These are phyloP conservation scores for Lycocerus yunnanus DNA, from an alignment of 2,888 invertebrate species.

Conservation along the genomic window DNA sequence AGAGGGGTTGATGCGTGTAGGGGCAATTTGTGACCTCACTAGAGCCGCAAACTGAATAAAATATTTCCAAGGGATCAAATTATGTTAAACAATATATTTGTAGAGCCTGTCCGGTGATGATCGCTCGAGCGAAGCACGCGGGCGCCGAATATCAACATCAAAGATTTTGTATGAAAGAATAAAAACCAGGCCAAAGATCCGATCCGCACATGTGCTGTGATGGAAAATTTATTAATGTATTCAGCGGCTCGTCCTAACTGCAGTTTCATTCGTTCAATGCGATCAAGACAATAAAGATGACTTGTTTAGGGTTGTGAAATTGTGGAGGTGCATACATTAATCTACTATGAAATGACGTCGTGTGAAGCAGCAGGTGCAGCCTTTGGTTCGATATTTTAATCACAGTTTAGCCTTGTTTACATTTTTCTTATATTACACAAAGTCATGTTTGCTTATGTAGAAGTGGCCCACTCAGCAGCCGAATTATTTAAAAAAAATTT, in stretches of 20 bases:
- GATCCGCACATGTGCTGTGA: neutral
- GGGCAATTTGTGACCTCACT: constrained; percentile 22
- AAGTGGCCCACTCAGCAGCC: neutral
- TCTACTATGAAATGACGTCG: constrained; percentile 8
- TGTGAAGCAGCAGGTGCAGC: constrained; percentile 19
- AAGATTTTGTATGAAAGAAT: neutral
- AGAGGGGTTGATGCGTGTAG: constrained; percentile 20
- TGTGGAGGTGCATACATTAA: constrained; percentile 20
- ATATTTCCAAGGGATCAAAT: constrained; percentile 1
- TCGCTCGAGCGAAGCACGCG: neutral
- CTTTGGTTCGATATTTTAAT: neutral
- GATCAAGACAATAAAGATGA: constrained; percentile 8
- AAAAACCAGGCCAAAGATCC: neutral
- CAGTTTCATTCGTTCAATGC: constrained; percentile 4
- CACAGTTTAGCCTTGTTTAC: neutral
- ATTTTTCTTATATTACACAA: neutral
- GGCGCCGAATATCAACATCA: neutral
- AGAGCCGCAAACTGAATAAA: constrained; percentile 11
- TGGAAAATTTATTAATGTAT: constrained; percentile 6
- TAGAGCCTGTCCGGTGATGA: neutral
- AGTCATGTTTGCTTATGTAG: neutral
- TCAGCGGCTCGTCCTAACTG: neutral
- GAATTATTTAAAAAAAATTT: neutral
- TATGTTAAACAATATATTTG: neutral
- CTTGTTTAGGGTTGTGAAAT: constrained; percentile 8